Base-by-base conservation (phyloP, 2,797 vertebrate genomes). In the Coregonus ussuriensis region DNA sequence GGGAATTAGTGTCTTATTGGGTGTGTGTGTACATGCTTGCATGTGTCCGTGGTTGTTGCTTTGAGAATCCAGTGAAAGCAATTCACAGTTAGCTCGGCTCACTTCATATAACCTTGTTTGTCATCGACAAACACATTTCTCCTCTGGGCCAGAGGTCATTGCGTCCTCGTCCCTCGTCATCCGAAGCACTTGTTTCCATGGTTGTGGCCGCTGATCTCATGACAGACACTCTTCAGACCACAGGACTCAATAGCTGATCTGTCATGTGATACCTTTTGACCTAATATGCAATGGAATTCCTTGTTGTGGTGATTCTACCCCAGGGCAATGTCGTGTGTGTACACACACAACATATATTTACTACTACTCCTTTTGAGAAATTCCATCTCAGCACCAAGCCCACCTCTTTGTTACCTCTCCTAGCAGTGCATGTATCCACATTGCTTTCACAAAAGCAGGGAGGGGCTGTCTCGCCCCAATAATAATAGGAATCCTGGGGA, bases 401-500 rank as follows among this genome's bases (percentile, higher is more conserved):
- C 59, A 63, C 59, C 59, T 63, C 59, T 25, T 21, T 62, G 1
- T 25, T 7, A 62, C 3, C 59, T 62, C 21, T 13, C 59, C 59
- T 63, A 63, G 59, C 21, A 63, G 59, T 11, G 59, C 7, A 63
- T 63, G 4, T 35, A 31, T 31, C 25, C 6, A 35, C 65, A 67
- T 68, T 37, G 66, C 3, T 68, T 66, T 68, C 1, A 6, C 66
- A 0, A 4, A 1, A 35, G 15, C 33, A 37, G 11, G 66, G 33
- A 7, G 66, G 66, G 66, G 29, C 29, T 18, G 29, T 68, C 4
- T 68, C 79, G 70, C 21, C 59, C 21, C 70, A 77, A 71, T 83
- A 77, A 78, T 81, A 77, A 59, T 68, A 69, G 68, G 3, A 16
- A 68, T 71, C 13, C 72, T 74, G 83, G 81, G 77, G 81, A 83